Conservation (phyloP, 2,113 vertebrate species). For the Malurus elegans region DNA sequence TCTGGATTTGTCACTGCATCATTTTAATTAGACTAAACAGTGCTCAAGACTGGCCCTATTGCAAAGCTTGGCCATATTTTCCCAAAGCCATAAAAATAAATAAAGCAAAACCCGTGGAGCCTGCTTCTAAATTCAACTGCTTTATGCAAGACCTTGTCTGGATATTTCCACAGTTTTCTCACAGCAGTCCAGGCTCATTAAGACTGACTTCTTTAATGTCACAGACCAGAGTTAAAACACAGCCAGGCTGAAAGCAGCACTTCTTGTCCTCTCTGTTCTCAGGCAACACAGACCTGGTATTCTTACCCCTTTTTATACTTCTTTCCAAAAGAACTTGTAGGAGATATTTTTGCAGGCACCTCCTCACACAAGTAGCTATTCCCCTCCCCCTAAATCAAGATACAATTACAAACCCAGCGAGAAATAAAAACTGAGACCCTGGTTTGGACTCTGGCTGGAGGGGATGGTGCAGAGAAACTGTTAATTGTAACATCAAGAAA, state of each 20-base stretch:
- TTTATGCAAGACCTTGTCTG: conserved; percentile 22
- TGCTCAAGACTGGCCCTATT: not conserved
- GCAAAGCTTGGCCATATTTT: not conserved
- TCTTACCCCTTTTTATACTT: not conserved
- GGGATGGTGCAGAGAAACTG: not conserved
- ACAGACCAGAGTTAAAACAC: not conserved
- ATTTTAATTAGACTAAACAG: conserved; percentile 42
- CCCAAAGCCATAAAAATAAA: conserved; percentile 31
- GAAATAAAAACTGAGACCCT: not conserved
- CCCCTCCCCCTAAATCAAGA: not conserved
- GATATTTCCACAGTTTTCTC: not conserved
- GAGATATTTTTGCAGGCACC: not conserved
- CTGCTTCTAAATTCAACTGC: conserved; percentile 1
- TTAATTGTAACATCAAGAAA: not conserved
- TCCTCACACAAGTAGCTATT: not conserved
- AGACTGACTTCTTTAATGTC: not conserved
- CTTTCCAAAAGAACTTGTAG: not conserved
- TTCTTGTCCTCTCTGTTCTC: not conserved
- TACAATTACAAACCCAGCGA: not conserved
- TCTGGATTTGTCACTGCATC: conserved; percentile 3
- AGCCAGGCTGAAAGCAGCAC: not conserved
- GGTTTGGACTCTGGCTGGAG: not conserved
- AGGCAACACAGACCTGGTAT: not conserved
- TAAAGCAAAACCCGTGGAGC: not conserved
- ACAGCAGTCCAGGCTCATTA: not conserved